Base-by-base conservation (phyloP, 2,113 vertebrate genomes). In the Ovibos moschatus region DNA sequence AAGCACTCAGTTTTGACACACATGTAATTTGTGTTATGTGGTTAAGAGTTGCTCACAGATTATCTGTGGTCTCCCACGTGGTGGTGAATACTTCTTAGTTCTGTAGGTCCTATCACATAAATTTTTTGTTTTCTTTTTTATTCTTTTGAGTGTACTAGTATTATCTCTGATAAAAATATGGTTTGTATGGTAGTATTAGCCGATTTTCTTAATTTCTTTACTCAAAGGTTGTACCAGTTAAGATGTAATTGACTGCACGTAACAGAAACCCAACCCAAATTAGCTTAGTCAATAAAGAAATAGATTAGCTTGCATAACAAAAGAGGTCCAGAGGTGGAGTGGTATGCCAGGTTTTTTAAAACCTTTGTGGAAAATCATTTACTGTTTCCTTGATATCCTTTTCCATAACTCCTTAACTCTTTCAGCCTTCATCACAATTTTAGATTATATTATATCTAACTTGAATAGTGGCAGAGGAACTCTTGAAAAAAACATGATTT, bases 181-280 rank as follows among this genome's bases (percentile, higher is more conserved):
- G 47, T 86, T 96, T 76, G 64, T 89, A 53, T 62, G 67, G 57
- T 43, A 71, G 19, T 92, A 60, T 36, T 84, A 64, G 12, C 79
- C 6, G 14, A 76, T 92, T 87, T 89, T 53, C 47, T 89, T 97
- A 82, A 76, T 62, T 92, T 82, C 27, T 76, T 97, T 90, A 82
- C 53, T 90, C 53, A 89, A 50, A 82, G 21, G 8, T 95, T 87
- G 1, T 95, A 51, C 43, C n/a, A 40, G 30, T 81, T 89, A 84
- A 86, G 13, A 57, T 51, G 23, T 90, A 74, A 33, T 40, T 96
- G 79, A 33, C 58, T 57, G 6, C 53, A 91, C 43, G 40, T 67
- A 62, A 67, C 12, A 57, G 62, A 91, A 88, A 94, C 28, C 28
- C 47, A 64, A 47, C 40, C 58, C 89, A 79, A 53, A 51, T 40